Base-by-base conservation (phyloP, 2,888 invertebrate species). In the Apoderus coryli region DNA sequence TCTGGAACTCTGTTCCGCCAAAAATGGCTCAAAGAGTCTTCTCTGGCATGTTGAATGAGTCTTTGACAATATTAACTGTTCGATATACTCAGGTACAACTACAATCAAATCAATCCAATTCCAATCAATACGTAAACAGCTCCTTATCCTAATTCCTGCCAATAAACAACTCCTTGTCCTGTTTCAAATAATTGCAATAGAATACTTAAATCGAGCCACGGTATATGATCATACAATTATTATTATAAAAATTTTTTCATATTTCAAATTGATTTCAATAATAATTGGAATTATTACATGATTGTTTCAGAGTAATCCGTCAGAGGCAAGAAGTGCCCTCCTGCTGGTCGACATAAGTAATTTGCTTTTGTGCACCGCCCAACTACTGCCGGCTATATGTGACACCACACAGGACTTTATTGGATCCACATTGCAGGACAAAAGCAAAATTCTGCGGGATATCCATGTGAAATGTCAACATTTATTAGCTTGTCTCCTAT, bases 1-100 rank as follows among this genome's bases (percentile, higher is more conserved):
- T 86, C 22, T 86, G 85, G 85, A 78, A 75, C 44, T 81, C 81
- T 0, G 81, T 85, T n/a, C 84, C 86, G 0, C 85, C 85, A 0
- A 75, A 79, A 53, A 82, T 84, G 75, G 84, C 85, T 0, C 82
- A 84, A 49, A 66, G 84, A 41, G 76, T 86, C 29, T 80, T 82
- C 45, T 73, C 80, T 2, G 85, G 84, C 3, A 82, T 85, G 76
- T 59, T 86, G 1, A 85, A 85, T 46, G 85, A 86, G 56, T 82
- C 84, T 0, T 59, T 86, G 5, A 78, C 79, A 2, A 81, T 86
- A 44, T 56, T 85, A 22, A 75, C 79, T 2, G 75, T 80, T 3
- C 68, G 85, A 40, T 85, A 84, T 54, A 76, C 78, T 22, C 79
- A 84, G 61, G 79, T 78, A 58, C 12, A 15, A 22, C 15, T 3